These are phyloP conservation scores for Lobophora halterata DNA, from an alignment of 2,888 invertebrate species.

Conservation along the genomic window DNA sequence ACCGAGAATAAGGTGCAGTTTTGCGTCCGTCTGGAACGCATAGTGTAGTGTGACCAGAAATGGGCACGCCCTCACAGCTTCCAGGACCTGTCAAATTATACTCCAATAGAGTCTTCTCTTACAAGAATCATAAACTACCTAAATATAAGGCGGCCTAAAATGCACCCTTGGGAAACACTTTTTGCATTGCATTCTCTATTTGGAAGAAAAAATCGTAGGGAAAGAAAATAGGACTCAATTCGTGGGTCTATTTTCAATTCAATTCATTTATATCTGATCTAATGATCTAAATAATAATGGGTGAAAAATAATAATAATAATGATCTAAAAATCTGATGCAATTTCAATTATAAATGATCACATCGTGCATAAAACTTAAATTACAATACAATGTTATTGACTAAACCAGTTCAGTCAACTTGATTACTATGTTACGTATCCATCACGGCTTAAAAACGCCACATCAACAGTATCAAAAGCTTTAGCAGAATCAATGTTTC, in stretches of 20 bases:
- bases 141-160: slow-evolving; percentile 20
- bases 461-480: slow-evolving; percentile 19
- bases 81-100: slow-evolving; percentile 85
- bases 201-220: too few relatives aligned
- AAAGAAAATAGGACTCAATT: too few relatives aligned
- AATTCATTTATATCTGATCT: too few relatives aligned
- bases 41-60: slow-evolving; percentile 98
- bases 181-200: slow-evolving; percentile 1
- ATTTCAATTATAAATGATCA: too few relatives aligned
- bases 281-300: too few relatives aligned
- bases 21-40: slow-evolving; percentile 98
- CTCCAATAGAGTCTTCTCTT: slow-evolving; percentile 14
- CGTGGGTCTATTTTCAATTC: too few relatives aligned
- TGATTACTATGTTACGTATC: too few relatives aligned
- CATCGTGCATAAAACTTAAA: too few relatives aligned
- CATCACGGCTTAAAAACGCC: slow-evolving; percentile 15
- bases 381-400: too few relatives aligned
- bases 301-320: too few relatives aligned
- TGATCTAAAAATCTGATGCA: too few relatives aligned
- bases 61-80: slow-evolving; percentile 95
- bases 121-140: not conserved
- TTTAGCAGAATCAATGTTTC: slow-evolving; percentile 20
- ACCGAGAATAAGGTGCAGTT: slow-evolving; percentile 98
- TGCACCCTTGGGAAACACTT: slow-evolving; percentile 28
- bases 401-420: too few relatives aligned